Conservation (phyloP, 1,140 invertebrate genomes). For the Achroia grisella region DNA sequence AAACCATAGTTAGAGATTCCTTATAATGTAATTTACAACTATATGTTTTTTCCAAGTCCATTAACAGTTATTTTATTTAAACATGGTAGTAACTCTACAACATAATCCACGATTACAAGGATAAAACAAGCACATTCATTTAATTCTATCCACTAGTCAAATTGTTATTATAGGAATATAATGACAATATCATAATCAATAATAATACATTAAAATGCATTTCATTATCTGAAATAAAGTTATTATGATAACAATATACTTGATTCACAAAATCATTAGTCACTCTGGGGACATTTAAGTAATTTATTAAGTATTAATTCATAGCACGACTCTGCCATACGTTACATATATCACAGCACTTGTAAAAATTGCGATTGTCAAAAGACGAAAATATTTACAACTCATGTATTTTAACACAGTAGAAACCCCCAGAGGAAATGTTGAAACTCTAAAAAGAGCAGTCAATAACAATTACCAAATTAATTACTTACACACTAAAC, state of each 20-base stretch:
- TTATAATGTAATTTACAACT: conserved; percentile 18
- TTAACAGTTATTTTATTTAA: conserved; percentile 22
- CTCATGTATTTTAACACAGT: conserved; percentile 4
- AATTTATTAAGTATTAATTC: conserved; percentile 28
- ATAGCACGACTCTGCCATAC: conserved; percentile 31
- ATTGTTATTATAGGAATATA: conserved; percentile 13
- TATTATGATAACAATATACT: conserved; percentile 12
- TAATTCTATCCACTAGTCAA: conserved; percentile 25
- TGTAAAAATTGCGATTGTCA: conserved; percentile 47
- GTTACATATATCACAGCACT: conserved; percentile 60
- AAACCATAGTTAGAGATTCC: conserved; percentile 5
- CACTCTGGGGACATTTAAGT: conserved; percentile 31
- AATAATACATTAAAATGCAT: conserved; percentile 29
- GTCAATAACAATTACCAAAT: conserved; percentile 23
- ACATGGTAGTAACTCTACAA: conserved; percentile 30
- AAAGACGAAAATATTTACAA: conserved; percentile 33
- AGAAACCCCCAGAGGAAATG: conserved; percentile 28
- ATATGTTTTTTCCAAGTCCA: conserved; percentile 14
- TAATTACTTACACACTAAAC: conserved; percentile 8
- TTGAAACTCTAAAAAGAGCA: conserved; percentile 32
- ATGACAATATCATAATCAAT: conserved; percentile 23
- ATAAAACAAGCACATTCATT: conserved; percentile 36
- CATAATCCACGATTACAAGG: conserved; percentile 33
- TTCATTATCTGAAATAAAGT: conserved; percentile 31
- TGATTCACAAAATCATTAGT: conserved; percentile 30